Percentiles rank a stretch among this genome's conserved stretches.
Conservation (phyloP, 1,140 invertebrate species). For the Heliothis virescens region DNA sequence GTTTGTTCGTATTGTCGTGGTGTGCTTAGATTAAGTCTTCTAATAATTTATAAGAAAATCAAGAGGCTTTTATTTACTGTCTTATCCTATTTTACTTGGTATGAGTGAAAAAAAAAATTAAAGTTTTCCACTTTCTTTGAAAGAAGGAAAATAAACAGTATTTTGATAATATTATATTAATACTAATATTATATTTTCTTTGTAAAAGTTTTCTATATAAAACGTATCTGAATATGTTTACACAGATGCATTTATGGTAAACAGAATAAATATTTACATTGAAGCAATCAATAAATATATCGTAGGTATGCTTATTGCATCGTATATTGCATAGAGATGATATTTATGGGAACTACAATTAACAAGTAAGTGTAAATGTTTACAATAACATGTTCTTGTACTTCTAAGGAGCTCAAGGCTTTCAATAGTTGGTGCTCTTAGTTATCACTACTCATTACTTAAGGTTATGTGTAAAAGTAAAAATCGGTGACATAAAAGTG, state of each 20-base stretch:
- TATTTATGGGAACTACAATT: slow-evolving; percentile 1
- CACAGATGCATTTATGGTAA: no score
- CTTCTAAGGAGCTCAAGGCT: slow-evolving; percentile 32
- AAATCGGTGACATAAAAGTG: not conserved
- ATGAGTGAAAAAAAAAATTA: no score
- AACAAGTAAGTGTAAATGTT: slow-evolving; percentile 1
- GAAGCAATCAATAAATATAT: not conserved
- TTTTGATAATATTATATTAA: no score
- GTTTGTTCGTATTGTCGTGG: not conserved
- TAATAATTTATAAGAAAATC: not conserved
- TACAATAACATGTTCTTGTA: slow-evolving; percentile 9
- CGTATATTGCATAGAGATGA: not conserved
- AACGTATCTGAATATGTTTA: no score
- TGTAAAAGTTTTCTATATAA: no score
- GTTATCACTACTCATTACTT: not conserved
- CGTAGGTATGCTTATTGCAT: not conserved
- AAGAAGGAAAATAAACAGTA: no score
- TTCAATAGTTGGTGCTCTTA: not conserved
- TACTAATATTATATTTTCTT: no score
- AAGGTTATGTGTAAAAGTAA: not conserved
- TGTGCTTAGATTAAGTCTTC: not conserved
- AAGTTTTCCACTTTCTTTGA: no score
- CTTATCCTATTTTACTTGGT: no score
- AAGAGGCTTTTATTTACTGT: no score
- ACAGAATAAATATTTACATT: not conserved